Percentiles rank a stretch among this genome's conserved stretches.
These are phyloP conservation scores for Porphyrio hochstetteri DNA, from an alignment of 2,113 vertebrate species.

Conservation along the genomic window DNA sequence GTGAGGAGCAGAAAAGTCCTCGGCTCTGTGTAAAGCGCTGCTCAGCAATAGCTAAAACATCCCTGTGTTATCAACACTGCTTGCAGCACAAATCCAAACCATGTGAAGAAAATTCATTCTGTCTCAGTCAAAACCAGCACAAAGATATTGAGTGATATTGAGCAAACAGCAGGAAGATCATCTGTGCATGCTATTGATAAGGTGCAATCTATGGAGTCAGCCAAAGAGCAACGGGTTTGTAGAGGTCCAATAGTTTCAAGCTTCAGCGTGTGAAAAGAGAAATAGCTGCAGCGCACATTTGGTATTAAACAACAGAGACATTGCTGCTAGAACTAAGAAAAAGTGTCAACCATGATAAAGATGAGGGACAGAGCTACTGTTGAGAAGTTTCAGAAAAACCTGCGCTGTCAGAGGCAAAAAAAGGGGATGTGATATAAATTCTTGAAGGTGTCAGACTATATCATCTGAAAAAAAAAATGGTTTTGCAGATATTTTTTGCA, in stretches of 20 bases:
- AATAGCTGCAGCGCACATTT: background rate
- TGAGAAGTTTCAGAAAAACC: background rate
- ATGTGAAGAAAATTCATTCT: too few relatives aligned
- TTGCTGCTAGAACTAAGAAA: background rate
- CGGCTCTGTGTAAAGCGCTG: too few relatives aligned
- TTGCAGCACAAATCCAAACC: too few relatives aligned
- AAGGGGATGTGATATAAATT: background rate
- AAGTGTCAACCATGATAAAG: background rate
- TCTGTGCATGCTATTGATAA: fast-evolving
- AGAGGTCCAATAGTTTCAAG: background rate
- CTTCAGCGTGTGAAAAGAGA: background rate
- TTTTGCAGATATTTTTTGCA: background rate
- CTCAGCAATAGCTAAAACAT: too few relatives aligned
- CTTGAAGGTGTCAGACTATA: background rate
- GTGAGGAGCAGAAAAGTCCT: too few relatives aligned
- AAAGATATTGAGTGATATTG: background rate
- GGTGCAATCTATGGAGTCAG: background rate
- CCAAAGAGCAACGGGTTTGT: background rate
- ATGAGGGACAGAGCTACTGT: background rate
- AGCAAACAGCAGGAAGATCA: fast-evolving
- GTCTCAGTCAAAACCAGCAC: too few relatives aligned
- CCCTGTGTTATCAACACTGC: too few relatives aligned
- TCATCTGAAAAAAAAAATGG: background rate
- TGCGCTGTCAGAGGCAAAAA: background rate
- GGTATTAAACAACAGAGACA: background rate